Evolutionary conservation across 2,797 vertebrate genomes (phyloP).

Genomic region (Galaxias olidus): DNA sequence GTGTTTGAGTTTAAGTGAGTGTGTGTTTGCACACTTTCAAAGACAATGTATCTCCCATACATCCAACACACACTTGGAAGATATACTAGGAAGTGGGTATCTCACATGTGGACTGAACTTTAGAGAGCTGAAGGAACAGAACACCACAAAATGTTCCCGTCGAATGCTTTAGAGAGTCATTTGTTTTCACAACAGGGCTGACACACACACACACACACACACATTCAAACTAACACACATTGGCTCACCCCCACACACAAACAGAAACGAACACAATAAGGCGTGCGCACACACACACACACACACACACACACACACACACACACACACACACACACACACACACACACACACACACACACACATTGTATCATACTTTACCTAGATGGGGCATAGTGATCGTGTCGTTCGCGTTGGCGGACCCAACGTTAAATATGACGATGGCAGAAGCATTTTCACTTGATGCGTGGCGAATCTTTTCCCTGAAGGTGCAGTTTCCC

Average conservation of each 20-base stretch:
- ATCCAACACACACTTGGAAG: neutral
- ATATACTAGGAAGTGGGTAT: neutral
- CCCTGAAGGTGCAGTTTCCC: conserved; percentile 90
- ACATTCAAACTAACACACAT: too few relatives aligned
- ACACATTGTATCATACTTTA: conserved; percentile 54
- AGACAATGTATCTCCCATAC: conserved; percentile 5
- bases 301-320: too few relatives aligned
- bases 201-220: neutral
- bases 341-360: too few relatives aligned
- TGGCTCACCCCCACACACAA: too few relatives aligned
- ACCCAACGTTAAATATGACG: conserved; percentile 92
- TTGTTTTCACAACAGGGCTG: neutral
- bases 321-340: too few relatives aligned
- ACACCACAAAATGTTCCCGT: too few relatives aligned
- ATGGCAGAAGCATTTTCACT: conserved; percentile 91
- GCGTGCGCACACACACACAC: too few relatives aligned
- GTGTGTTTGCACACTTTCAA: neutral
- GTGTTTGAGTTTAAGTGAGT: too few relatives aligned
- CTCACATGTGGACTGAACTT: too few relatives aligned
- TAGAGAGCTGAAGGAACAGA: too few relatives aligned
- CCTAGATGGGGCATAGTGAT: conserved; percentile 91
- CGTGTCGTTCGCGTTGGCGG: conserved; percentile 86
- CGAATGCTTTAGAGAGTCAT: neutral
- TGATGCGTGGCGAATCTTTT: conserved; percentile 90
- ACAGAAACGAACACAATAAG: too few relatives aligned